Conservation (phyloP, 2,797 vertebrate species). For the Eleutherodactylus coqui region DNA sequence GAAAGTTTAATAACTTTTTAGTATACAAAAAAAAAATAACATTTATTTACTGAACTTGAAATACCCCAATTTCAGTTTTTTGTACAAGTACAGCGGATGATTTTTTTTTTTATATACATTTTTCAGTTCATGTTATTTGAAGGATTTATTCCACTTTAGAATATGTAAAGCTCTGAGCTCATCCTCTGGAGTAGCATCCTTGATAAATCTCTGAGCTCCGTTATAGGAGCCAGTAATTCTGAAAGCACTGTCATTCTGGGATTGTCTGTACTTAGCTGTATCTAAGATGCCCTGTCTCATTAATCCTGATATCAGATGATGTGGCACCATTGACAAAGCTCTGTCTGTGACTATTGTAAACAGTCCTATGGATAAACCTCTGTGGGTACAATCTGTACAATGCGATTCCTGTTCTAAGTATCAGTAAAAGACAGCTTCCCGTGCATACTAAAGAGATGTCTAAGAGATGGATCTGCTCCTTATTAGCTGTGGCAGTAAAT, state of each 20-base stretch:
- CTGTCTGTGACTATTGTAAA: conserved; percentile 30
- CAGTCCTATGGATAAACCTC: conserved; percentile 14
- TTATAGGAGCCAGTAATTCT: conserved; percentile 29
- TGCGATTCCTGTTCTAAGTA: background rate
- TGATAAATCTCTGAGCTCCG: background rate
- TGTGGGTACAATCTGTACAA: conserved; percentile 15
- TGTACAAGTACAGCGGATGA: background rate
- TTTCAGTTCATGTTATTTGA: background rate
- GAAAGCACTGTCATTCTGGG: conserved; percentile 5
- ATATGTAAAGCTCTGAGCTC: conserved; percentile 2
- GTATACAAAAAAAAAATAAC: too few relatives aligned
- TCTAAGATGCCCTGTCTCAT: conserved; percentile 47
- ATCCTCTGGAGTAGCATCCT: conserved; percentile 1
- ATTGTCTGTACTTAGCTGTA: conserved; percentile 32
- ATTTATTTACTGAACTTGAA: too few relatives aligned
- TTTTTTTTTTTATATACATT: background rate
- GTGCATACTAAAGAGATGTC: conserved; percentile 39
- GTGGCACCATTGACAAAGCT: conserved; percentile 49
- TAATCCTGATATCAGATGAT: conserved; percentile 53
- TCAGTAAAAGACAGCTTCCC: background rate
- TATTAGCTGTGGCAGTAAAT: conserved; percentile 46
- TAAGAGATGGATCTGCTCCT: conserved; percentile 13
- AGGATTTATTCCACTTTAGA: background rate
- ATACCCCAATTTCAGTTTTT: background rate
- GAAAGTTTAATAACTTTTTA: too few relatives aligned